A percentile compares a stretch with the other conserved stretches of the same genome.
phyloP scores from a whole-genome alignment of 2,888 invertebrate species.

The Drosophila anomalata region DNA sequence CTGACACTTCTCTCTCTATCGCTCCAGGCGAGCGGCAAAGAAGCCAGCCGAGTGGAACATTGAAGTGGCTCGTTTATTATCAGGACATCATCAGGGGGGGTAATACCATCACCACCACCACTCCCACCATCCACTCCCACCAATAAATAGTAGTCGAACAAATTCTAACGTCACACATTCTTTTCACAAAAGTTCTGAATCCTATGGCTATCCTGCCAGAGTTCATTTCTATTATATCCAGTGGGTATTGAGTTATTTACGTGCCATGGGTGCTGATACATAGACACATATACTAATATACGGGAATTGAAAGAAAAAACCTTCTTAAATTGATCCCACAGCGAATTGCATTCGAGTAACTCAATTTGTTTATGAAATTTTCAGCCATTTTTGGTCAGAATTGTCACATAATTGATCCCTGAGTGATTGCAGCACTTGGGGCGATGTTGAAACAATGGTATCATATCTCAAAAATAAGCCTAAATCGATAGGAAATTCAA shows the following conservation, averaged over 20 bases:
- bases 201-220: not conserved
- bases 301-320: not conserved
- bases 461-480: conserved; percentile 24
- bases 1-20: too few species aligned
- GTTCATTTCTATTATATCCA: conserved; percentile 25
- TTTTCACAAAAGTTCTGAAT: not conserved
- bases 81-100: not conserved
- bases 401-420: conserved; percentile 37
- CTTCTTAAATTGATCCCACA: conserved; percentile 17
- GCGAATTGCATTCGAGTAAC: not conserved
- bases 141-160: too few species aligned
- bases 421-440: conserved; percentile 34
- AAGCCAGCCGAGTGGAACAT: conserved; percentile 26
- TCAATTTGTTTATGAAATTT: conserved; percentile 21
- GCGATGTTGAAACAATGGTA: conserved; percentile 21
- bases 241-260: conserved; percentile 24
- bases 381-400: not conserved
- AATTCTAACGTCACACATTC: conserved; percentile 14
- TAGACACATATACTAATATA: too few species aligned
- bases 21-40: not conserved
- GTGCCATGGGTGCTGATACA: not conserved
- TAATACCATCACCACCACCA: too few species aligned
- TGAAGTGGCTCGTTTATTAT: conserved; percentile 21
- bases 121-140: too few species aligned
- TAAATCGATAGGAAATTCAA: conserved; percentile 42